A percentile compares a stretch with the other conserved stretches of the same genome.
Evolutionary conservation across 1,140 invertebrate genomes (phyloP).

Genomic region (Zaprionus ghesquierei): DNA sequence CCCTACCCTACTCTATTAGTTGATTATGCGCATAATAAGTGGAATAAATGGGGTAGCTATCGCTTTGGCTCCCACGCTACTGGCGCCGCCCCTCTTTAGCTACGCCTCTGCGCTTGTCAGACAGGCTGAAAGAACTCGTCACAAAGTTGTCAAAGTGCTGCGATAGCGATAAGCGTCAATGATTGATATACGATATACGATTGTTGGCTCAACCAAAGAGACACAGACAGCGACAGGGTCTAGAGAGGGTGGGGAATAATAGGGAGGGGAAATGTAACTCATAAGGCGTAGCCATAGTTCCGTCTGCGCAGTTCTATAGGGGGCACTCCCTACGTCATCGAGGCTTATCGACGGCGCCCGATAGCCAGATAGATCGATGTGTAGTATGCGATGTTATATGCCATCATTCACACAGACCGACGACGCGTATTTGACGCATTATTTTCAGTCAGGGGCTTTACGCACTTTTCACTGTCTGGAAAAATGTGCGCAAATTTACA

Average conservation of each 20-base stretch:
- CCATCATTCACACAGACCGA: conserved; percentile 9
- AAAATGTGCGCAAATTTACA: conserved; percentile 7
- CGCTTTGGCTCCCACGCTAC: not conserved
- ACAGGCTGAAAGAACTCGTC: conserved; percentile 2
- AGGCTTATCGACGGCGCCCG: not conserved
- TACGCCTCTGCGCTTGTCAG: not conserved
- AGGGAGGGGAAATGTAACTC: not conserved
- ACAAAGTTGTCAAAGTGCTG: conserved; percentile 3
- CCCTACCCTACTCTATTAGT: too few species aligned
- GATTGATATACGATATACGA: conserved; percentile 29
- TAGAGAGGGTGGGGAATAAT: not conserved
- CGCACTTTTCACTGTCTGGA: conserved; percentile 8
- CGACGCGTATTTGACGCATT: conserved; percentile 8
- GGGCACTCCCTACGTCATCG: conserved; percentile 10
- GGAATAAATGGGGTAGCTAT: not conserved
- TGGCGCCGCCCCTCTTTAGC: not conserved
- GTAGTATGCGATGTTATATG: not conserved
- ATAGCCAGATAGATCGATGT: not conserved
- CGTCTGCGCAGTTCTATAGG: conserved; percentile 1
- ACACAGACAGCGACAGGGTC: not conserved
- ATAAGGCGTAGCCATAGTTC: not conserved
- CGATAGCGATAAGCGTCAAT: conserved; percentile 14
- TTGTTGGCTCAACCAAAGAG: not conserved
- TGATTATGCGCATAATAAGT: not conserved
- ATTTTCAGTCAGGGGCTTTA: not conserved